Evolutionary conservation across 2,888 invertebrate genomes (phyloP).

Genomic region (Callyntrura guangdongensis): DNA sequence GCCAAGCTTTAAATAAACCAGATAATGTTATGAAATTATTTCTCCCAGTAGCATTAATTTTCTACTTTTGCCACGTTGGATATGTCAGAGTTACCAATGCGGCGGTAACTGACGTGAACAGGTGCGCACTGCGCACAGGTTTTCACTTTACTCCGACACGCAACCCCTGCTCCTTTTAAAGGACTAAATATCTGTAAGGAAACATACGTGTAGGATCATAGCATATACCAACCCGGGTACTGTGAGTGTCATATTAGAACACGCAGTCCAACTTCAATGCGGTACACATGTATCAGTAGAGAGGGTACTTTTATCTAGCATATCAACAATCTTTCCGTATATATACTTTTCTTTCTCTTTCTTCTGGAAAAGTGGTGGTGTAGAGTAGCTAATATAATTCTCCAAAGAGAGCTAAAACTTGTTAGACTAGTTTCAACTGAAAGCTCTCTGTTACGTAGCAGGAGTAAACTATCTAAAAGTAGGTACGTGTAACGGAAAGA

Average conservation of each 20-base stretch:
- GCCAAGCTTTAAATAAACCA: too few species aligned
- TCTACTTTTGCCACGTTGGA: neutral
- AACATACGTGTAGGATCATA: neutral
- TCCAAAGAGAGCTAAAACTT: slow-evolving; percentile 60
- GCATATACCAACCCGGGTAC: neutral
- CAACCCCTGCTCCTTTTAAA: neutral
- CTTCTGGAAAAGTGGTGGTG: too few species aligned
- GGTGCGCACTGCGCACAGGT: neutral
- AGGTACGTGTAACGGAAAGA: slow-evolving; percentile 45
- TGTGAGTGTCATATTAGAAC: too few species aligned
- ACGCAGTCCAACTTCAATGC: too few species aligned
- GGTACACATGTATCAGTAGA: neutral
- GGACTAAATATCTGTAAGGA: too few species aligned
- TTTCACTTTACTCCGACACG: slow-evolving; percentile 5
- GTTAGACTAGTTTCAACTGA: slow-evolving; percentile 62
- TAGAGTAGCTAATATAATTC: slow-evolving; percentile 44
- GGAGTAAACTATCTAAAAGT: slow-evolving; percentile 20
- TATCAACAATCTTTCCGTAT: neutral
- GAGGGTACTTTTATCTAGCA: neutral
- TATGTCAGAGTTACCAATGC: neutral
- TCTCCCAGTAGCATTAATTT: neutral
- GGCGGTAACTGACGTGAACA: neutral
- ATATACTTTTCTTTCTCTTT: slow-evolving; percentile 30
- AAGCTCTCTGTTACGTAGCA: slow-evolving; percentile 14
- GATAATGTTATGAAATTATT: too few species aligned